Conservation (phyloP, 2,797 vertebrate genomes). For the Sebastolobus alascanus region DNA sequence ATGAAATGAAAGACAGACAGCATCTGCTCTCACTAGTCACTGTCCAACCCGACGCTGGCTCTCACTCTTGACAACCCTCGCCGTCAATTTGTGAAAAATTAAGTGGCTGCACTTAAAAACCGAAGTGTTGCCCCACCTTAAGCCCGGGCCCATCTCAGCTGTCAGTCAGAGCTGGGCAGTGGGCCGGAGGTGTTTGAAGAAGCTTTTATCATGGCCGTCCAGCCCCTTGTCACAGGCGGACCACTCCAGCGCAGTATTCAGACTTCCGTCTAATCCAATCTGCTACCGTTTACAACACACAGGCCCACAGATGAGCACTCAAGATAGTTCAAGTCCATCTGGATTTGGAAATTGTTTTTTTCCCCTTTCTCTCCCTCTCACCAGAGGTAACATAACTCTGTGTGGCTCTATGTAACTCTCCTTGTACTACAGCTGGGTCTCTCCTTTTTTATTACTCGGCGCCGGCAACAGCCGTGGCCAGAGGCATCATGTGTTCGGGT, state of each 20-base stretch:
- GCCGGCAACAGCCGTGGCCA: no score
- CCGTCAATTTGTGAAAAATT: conserved; percentile 79
- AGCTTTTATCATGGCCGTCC: conserved; percentile 73
- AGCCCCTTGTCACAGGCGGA: conserved; percentile 51
- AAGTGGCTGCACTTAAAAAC: conserved; percentile 71
- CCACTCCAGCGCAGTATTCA: conserved; percentile 34
- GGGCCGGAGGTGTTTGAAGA: conserved; percentile 66
- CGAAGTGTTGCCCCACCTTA: conserved; percentile 69
- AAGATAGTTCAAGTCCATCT: conserved; percentile 50
- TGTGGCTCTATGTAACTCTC: conserved; percentile 1
- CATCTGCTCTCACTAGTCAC: conserved; percentile 42
- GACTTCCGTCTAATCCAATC: conserved; percentile 58
- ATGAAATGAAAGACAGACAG: conserved; percentile 36
- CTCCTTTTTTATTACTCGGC: neutral
- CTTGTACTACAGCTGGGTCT: neutral
- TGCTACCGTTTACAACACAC: conserved; percentile 47
- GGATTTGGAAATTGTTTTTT: conserved; percentile 34
- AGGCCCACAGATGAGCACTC: conserved; percentile 33
- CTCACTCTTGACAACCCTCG: conserved; percentile 60
- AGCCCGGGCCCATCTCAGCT: conserved; percentile 53
- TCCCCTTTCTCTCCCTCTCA: neutral
- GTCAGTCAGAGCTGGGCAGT: conserved; percentile 69
- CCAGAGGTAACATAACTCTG: conserved; percentile 8
- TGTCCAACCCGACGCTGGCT: conserved; percentile 44
- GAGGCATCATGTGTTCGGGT: no score